Evolutionary conservation across 2,113 vertebrate species (phyloP), one percentile per base, ranked within the genome.

Genomic region (Toxostoma redivivum): DNA sequence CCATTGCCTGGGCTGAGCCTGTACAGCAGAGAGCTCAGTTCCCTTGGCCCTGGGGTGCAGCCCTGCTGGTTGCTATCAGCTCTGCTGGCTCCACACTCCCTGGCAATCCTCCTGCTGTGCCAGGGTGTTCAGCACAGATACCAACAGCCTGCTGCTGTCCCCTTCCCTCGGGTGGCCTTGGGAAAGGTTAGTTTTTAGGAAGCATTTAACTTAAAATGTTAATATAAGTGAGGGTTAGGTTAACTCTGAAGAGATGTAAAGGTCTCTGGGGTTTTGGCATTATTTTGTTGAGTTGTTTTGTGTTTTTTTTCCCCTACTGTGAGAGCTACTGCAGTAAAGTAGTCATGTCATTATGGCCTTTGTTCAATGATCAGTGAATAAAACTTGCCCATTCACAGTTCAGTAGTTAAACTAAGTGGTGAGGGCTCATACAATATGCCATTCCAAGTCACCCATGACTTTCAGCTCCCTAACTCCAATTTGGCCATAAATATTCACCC

Each of bases 11-110:
- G 35, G 27, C 40, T 51, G 54, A 65, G 54, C 33, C 57, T 56
- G 77, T n/a, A 9, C n/a, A 16, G 13, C 22, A 27, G n/a, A 42
- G 9, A 70, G 24, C 17, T 82, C 11, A 1, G 8, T 2, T 33
- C 4, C 48, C 57, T 8, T 0, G 0, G 30, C 7, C n/a, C 40
- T 19, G 44, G 44, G 35, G 18, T 9, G 16, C 62, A 53, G 19
- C 62, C 17, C 30, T 54, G n/a, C 53, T 47, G 50, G 42, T 51
- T 6, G 3, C 61, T 54, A 27, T 62, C 38, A 12, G 51, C 57
- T 27, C 47, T 11, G 23, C 10, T 18, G 1, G 0, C 44, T 35
- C 31, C 15, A 2, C 42, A 2, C 16, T 21, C 4, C 58, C 15
- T 35, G 62, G 57, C 30, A 82, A 14, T 44, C 13, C 31, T 84